Evolutionary conservation across 2,797 vertebrate genomes (phyloP), one percentile per base, ranked within the genome.

Genomic region (Lycodopsis pacificus): DNA sequence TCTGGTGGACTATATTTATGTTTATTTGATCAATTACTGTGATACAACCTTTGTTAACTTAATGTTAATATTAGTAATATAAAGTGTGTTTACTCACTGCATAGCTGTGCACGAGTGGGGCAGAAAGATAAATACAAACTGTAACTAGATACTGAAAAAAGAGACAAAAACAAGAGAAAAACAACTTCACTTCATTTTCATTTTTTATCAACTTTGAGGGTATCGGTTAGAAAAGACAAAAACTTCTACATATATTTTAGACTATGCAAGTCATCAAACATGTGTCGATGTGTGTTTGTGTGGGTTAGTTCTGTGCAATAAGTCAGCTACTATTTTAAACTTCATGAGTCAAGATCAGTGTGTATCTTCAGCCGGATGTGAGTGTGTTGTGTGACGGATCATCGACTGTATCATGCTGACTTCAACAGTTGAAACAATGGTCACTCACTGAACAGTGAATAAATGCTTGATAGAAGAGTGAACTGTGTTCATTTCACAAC

Each of bases 221-320:
- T 34, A 4, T 59, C 14, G 6, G 8, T 32, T 14, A 10, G 11
- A 9, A 7, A 42, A 46, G 5, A 32, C 4, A 11, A 32, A 5
- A 12, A 44, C 22, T 54, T 44, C 42, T 4, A 57, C 27, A 62
- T 62, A 46, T 30, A 54, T 20, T 53, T 42, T 1, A 54, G n/a
- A 42, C 73, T 75, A 89, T 89, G 83, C 86, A 92, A 76, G 84
- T 88, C 20, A 91, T 92, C 64, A 87, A 89, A 70, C 48, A n/a
- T 34, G 32, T 44, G 12, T 44, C 4, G 15, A 87, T 40, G 3
- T 90, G 83, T 73, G 86, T 73, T 53, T 20, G 17, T 32, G 15
- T 44, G 13, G 42, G 42, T 88, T 63, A 87, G 81, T 88, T 65
- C 34, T 66, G 42, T 38, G 57, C 11, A n/a, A 20, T 51, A 38